A percentile compares a stretch with the other conserved stretches of the same genome.
Conservation (phyloP, 2,797 vertebrate genomes). For the Gouania willdenowi region DNA sequence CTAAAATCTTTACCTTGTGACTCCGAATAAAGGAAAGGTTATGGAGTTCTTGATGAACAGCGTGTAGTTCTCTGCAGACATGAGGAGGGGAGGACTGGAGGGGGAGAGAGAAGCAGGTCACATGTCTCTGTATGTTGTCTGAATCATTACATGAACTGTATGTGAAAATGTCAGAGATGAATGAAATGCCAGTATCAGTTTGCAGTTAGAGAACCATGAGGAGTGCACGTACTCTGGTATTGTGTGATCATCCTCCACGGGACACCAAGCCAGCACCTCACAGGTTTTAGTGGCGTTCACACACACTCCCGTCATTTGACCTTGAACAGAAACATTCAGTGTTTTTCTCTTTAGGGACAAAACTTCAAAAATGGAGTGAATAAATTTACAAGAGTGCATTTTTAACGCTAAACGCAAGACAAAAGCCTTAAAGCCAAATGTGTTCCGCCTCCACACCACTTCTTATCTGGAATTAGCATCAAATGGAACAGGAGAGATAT, state of each 20-base stretch:
- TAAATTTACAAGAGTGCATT: neutral
- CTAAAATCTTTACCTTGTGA: slow-evolving; percentile 87
- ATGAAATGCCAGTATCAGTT: neutral
- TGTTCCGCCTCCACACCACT: slow-evolving; percentile 3
- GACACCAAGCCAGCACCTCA: slow-evolving; percentile 92
- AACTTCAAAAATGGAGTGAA: slow-evolving; percentile 3
- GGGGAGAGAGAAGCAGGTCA: neutral
- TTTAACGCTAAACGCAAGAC: neutral
- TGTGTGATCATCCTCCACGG: slow-evolving; percentile 81
- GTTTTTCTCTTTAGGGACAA: neutral
- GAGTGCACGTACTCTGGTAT: slow-evolving; percentile 80
- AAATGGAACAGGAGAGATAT: slow-evolving; percentile 6
- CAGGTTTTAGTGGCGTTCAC: slow-evolving; percentile 76
- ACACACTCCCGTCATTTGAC: slow-evolving; percentile 83
- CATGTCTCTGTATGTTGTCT: neutral
- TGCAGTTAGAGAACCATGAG: neutral
- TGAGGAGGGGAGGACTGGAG: slow-evolving; percentile 82
- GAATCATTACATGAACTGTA: no score
- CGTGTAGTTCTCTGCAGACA: slow-evolving; percentile 89
- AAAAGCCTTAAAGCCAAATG: slow-evolving; percentile 2
- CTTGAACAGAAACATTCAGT: slow-evolving; percentile 45
- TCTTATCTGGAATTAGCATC: slow-evolving; percentile 50
- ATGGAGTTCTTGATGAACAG: slow-evolving; percentile 98
- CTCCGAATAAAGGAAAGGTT: slow-evolving; percentile 83
- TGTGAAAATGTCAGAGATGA: neutral